These are phyloP conservation scores for Pungitius pungitius DNA, from an alignment of 2,113 vertebrate genomes.

Conservation along the genomic window DNA sequence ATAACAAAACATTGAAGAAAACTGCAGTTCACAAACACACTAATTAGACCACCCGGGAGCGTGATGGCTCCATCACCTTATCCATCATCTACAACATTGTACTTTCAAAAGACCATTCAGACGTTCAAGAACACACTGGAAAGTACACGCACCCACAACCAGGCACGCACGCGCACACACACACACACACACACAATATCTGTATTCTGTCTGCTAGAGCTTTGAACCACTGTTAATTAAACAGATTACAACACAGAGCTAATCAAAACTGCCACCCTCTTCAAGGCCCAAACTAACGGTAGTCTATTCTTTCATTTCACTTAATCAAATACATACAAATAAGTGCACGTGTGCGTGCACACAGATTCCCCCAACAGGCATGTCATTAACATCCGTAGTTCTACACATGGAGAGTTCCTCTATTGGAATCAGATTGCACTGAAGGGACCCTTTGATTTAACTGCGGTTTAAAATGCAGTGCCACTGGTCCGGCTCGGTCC, in stretches of 20 bases:
- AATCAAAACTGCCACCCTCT: conserved; percentile 34
- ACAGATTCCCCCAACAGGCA: conserved; percentile 1
- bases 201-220: background rate
- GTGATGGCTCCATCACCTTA: conserved; percentile 47
- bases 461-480: conserved; percentile 60
- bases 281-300: conserved; percentile 24
- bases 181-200: conserved; percentile 11
- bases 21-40: conserved; percentile 49
- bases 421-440: conserved; percentile 61
- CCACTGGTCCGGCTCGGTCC: conserved; percentile 43
- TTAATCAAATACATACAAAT: conserved; percentile 47
- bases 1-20: conserved; percentile 38
- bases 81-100: conserved; percentile 40
- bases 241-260: conserved; percentile 47
- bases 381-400: conserved; percentile 53
- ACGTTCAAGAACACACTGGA: conserved; percentile 46
- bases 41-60: conserved; percentile 60
- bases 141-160: conserved; percentile 6
- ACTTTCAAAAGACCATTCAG: conserved; percentile 38
- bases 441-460: conserved; percentile 73
- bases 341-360: background rate
- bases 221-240: conserved; percentile 45
- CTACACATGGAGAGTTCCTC: conserved; percentile 39
- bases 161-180: background rate
- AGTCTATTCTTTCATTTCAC: conserved; percentile 48